Conservation (phyloP, 2,113 vertebrate genomes). For the Antennarius striatus region DNA sequence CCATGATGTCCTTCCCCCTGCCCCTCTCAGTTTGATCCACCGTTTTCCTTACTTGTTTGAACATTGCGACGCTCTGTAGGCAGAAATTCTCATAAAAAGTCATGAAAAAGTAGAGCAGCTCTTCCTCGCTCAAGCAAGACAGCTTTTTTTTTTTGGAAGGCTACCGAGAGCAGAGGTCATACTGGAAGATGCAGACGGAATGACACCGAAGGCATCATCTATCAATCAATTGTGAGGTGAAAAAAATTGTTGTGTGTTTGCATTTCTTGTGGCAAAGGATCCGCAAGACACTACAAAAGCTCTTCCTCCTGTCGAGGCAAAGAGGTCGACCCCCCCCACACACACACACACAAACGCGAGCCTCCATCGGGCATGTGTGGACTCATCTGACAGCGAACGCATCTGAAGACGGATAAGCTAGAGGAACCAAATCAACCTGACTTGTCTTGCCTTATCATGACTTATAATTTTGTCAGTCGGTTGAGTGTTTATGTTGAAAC, state of each 20-base stretch:
- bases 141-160: no score
- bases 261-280: conserved; percentile 20
- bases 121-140: no score
- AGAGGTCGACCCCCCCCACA: conserved; percentile 6
- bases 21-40: background rate
- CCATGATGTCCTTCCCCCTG: no score
- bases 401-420: no score
- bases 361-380: no score
- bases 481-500: no score
- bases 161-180: background rate
- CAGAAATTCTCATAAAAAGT: background rate
- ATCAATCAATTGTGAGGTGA: no score
- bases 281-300: conserved; percentile 19
- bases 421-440: no score
- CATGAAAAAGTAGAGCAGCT: no score
- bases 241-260: conserved; percentile 32
- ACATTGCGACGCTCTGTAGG: background rate
- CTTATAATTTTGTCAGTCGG: no score
- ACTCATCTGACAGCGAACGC: no score
- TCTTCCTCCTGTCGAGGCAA: conserved; percentile 29
- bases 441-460: no score
- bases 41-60: background rate
- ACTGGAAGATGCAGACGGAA: background rate
- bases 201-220: background rate
- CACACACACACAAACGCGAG: background rate